phyloP scores from a whole-genome alignment of 2,113 vertebrate species.

The Oncorhynchus tshawytscha region DNA sequence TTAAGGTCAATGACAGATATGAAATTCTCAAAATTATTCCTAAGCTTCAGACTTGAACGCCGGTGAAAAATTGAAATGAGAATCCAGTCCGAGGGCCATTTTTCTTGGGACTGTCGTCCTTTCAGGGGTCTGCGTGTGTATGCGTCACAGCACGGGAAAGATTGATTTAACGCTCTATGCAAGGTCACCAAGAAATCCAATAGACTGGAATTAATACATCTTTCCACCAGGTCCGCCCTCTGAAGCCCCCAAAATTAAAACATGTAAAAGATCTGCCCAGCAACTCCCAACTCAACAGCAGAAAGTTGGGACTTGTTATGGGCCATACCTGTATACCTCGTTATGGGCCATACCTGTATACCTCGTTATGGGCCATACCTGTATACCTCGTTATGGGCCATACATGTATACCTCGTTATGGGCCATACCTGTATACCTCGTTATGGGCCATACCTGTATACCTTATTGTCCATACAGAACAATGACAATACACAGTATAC shows the following conservation, averaged over 20 bases:
- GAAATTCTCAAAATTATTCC: background rate
- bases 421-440: no score
- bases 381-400: no score
- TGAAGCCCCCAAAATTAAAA: conserved; percentile 24
- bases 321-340: no score
- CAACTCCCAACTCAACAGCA: background rate
- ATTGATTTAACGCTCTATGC: conserved; percentile 15
- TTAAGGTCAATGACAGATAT: background rate
- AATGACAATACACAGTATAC: no score
- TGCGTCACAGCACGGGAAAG: conserved; percentile 1
- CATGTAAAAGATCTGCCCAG: conserved; percentile 8
- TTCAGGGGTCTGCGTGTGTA: background rate
- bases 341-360: no score
- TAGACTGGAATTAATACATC: conserved; percentile 22
- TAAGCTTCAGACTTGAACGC: background rate
- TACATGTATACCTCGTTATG: no score
- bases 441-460: no score
- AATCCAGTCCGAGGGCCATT: background rate
- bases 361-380: no score
- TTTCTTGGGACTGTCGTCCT: background rate
- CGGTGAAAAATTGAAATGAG: background rate
- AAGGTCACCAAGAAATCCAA: conserved; percentile 17
- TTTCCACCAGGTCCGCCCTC: conserved; percentile 9
- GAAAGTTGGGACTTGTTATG: background rate
- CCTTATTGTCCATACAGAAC: no score